phyloP scores from a whole-genome alignment of 2,113 vertebrate genomes.

The Notiomystis cincta region DNA sequence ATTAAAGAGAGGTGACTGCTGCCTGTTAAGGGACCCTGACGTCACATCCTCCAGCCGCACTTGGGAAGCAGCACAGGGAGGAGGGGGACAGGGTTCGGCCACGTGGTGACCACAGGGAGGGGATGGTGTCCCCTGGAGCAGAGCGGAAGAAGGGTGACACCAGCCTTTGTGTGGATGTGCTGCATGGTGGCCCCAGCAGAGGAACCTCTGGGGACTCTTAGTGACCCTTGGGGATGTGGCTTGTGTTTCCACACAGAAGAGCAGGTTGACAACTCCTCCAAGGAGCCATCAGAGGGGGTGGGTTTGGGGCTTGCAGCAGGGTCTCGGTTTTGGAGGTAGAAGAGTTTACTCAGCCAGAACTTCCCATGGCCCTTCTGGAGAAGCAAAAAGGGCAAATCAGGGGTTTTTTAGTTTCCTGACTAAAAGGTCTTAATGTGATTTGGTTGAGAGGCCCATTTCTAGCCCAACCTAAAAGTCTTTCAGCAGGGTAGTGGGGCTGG shows the following conservation, averaged over 20 bases:
- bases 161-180: fast-evolving
- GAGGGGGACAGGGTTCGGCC: not conserved
- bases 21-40: slow-evolving; percentile 59
- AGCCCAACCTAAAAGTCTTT: not conserved
- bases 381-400: not conserved
- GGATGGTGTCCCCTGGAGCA: not conserved
- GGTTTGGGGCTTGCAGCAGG: not conserved
- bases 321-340: not conserved
- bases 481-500: not conserved
- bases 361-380: not conserved
- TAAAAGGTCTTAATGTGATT: not conserved
- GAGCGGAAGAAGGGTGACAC: not conserved
- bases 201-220: not conserved
- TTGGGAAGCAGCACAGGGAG: not conserved
- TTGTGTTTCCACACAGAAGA: not conserved
- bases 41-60: slow-evolving; percentile 12
- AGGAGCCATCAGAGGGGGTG: fast-evolving
- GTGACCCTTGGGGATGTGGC: fast-evolving
- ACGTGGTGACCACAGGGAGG: not conserved
- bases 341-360: not conserved
- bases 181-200: fast-evolving
- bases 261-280: not conserved
- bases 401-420: not conserved
- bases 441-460: not conserved
- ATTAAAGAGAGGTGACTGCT: slow-evolving; percentile 56